Evolutionary conservation across 1,140 invertebrate species (phyloP).

Genomic region (Trypoxylus dichotomus): DNA sequence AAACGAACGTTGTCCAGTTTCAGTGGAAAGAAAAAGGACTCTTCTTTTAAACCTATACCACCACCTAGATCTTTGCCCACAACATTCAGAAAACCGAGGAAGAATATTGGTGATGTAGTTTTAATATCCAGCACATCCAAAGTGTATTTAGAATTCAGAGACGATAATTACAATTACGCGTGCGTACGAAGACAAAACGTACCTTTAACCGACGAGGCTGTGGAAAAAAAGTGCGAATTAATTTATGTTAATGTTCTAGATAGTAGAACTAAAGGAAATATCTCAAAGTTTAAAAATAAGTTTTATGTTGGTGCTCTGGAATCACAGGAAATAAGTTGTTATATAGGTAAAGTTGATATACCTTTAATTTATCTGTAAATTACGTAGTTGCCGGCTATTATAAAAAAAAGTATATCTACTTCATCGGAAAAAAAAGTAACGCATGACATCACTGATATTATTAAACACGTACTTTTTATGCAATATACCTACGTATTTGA

Average conservation of each 20-base stretch:
- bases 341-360: conserved; percentile 28
- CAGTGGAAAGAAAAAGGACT: neutral
- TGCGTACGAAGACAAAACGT: conserved; percentile 11
- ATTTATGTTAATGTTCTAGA: conserved; percentile 20
- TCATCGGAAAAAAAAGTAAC: neutral
- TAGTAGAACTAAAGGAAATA: neutral
- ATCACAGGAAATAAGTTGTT: conserved; percentile 31
- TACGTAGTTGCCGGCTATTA: neutral
- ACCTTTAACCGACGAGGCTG: neutral
- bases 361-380: neutral
- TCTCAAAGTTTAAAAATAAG: conserved; percentile 25
- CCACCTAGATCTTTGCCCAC: conserved; percentile 44
- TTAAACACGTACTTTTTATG: neutral
- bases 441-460: neutral
- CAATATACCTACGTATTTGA: neutral
- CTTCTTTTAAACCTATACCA: conserved; percentile 36
- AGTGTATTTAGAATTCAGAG: conserved; percentile 39
- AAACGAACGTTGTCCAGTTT: conserved; percentile 12
- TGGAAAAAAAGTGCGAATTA: neutral
- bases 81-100: conserved; percentile 41
- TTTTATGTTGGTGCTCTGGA: conserved; percentile 20
- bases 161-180: conserved; percentile 35
- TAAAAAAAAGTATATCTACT: neutral
- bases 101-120: conserved; percentile 48
- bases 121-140: conserved; percentile 45